Percentiles rank a stretch among this genome's conserved stretches.
phyloP scores from a whole-genome alignment of 2,888 invertebrate genomes.

The Phania funesta region DNA sequence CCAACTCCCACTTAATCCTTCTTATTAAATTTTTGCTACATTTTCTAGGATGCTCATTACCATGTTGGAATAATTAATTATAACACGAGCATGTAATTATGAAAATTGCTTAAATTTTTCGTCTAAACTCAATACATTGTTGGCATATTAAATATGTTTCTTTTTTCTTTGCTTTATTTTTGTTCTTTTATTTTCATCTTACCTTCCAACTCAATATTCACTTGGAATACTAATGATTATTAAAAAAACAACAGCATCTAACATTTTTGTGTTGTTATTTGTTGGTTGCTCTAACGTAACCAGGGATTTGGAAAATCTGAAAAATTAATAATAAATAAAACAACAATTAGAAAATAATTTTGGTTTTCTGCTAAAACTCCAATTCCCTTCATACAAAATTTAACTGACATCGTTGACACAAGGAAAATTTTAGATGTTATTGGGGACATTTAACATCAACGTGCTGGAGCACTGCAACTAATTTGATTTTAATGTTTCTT shows the following conservation, averaged over 20 bases:
- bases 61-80: constrained; percentile 41
- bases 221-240: constrained; percentile 37
- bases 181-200: background rate
- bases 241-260: background rate
- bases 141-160: constrained; percentile 26
- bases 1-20: background rate
- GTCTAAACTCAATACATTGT: background rate
- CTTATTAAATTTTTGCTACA: background rate
- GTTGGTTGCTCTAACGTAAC: background rate
- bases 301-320: constrained; percentile 26
- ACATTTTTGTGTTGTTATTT: constrained; percentile 4
- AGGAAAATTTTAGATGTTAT: background rate
- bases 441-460: constrained; percentile 31
- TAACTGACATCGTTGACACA: background rate
- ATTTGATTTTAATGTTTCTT: constrained; percentile 63
- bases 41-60: background rate
- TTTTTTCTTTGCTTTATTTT: background rate
- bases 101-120: constrained; percentile 51
- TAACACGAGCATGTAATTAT: constrained; percentile 38
- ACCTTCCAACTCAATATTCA: constrained; percentile 7
- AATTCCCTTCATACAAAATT: constrained; percentile 42
- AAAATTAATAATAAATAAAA: constrained; percentile 53
- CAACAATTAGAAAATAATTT: constrained; percentile 51
- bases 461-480: constrained; percentile 34
- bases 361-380: background rate